Conservation (phyloP, 1,140 invertebrate genomes). For the Caenorhabditis tropicalis region DNA sequence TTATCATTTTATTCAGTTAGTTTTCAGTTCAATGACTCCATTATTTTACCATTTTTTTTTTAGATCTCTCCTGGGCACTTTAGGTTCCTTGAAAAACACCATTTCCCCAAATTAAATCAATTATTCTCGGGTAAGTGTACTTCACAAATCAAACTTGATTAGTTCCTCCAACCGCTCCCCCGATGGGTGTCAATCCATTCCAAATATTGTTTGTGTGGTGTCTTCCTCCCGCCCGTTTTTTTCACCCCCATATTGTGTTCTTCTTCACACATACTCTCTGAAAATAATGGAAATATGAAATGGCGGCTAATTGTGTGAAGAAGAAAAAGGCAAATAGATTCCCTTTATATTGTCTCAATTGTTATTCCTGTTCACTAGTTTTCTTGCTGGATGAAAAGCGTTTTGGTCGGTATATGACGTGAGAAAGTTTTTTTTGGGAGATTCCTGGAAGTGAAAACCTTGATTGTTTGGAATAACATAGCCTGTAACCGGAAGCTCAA, state of each 20-base stretch:
- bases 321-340: neutral
- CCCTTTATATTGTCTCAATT: slow-evolving; percentile 14
- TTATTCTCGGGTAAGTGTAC: no score
- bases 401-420: no score
- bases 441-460: no score
- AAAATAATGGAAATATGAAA: slow-evolving; percentile 35
- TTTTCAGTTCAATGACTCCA: neutral
- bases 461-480: no score
- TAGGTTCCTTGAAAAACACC: neutral
- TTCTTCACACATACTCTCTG: neutral
- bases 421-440: no score
- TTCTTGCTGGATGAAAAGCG: no score
- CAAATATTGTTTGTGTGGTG: slow-evolving; percentile 27
- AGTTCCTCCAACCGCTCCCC: no score
- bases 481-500: no score
- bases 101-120: no score
- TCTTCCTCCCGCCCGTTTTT: neutral
- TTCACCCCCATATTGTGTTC: neutral
- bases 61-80: neutral
- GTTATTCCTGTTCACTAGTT: neutral
- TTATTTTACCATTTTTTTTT: neutral
- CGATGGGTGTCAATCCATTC: neutral
- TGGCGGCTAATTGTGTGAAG: slow-evolving; percentile 4
- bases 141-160: no score
- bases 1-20: neutral